phyloP scores from a whole-genome alignment of 35 echinoderm and acorn worm genomes.

The Patiria miniata region DNA sequence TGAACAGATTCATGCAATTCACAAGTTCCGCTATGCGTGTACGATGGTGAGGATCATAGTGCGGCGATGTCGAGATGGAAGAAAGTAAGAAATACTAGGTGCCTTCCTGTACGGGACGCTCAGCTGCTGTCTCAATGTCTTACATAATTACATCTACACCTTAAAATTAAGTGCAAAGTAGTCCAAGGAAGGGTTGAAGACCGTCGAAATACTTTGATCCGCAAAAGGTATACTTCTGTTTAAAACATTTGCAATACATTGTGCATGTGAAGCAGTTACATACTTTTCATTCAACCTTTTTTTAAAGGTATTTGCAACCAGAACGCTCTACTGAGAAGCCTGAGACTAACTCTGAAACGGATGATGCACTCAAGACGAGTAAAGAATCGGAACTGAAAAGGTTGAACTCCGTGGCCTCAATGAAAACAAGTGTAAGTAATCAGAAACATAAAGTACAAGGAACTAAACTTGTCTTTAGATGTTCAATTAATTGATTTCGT shows the following conservation, averaged over 20 bases:
- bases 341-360: not conserved
- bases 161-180: no score
- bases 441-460: no score
- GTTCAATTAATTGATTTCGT: not conserved
- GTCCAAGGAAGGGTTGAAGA: no score
- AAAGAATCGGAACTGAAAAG: not conserved
- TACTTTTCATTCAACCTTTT: not conserved
- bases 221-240: no score
- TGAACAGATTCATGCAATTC: conserved; percentile 26
- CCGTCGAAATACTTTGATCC: no score
- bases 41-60: conserved; percentile 35
- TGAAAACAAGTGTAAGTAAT: not conserved
- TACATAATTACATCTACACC: no score
- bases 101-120: not conserved
- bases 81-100: conserved; percentile 11
- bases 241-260: no score
- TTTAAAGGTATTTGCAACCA: not conserved
- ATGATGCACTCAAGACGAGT: not conserved
- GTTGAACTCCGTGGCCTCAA: not conserved
- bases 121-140: no score
- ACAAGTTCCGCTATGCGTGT: conserved; percentile 24
- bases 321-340: not conserved
- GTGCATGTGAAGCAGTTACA: no score
- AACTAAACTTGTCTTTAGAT: not conserved
- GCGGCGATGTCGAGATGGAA: conserved; percentile 26